Evolutionary conservation across 2,113 vertebrate species (phyloP), one percentile per base, ranked within the genome.

Genomic region (Rana temporaria): DNA sequence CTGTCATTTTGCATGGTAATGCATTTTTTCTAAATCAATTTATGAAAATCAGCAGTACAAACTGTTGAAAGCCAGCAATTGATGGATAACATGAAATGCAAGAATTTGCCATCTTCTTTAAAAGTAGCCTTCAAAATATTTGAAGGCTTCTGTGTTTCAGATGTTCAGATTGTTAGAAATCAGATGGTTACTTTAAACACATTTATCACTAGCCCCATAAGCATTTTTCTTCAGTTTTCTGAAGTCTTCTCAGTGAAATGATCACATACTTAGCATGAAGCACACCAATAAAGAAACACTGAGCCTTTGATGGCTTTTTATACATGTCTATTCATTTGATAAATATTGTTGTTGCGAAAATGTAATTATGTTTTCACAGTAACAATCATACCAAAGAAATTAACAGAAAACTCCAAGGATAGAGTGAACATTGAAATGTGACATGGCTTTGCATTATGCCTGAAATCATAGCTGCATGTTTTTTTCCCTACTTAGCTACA

Each of bases 271-370:
- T 65, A 65, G 34, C 26, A 52, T 53, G 32, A 48, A 66, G 38
- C 65, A 78, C 65, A 52, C 15, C 66, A 38, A 24, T 68, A n/a
- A 65, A 26, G 32, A 78, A 78, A 66, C 34, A 22, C 48, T 48
- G 32, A 42, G 15, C 24, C 52, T 42, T 67, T 18, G 19, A 34
- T 65, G 56, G 62, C 34, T 78, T 78, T 68, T 79, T 79, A 79
- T 53, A 79, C 77, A 53, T 79, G 76, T 78, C 76, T 78, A 22
- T 56, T 65, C 63, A 66, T 78, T 63, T 67, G 63, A 79, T 69
- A 68, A 79, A 68, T 20, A 69, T 53, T 42, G 65, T 20, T 57
- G 65, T 48, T 59, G 53, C 55, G 66, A 65, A 78, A 78, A 78
- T 78, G 19, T 78, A 78, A 78, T 78, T 78, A 78, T 18, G 42